Evolutionary conservation across 2,888 invertebrate genomes (phyloP).

Genomic region (Epinotia demarniana): DNA sequence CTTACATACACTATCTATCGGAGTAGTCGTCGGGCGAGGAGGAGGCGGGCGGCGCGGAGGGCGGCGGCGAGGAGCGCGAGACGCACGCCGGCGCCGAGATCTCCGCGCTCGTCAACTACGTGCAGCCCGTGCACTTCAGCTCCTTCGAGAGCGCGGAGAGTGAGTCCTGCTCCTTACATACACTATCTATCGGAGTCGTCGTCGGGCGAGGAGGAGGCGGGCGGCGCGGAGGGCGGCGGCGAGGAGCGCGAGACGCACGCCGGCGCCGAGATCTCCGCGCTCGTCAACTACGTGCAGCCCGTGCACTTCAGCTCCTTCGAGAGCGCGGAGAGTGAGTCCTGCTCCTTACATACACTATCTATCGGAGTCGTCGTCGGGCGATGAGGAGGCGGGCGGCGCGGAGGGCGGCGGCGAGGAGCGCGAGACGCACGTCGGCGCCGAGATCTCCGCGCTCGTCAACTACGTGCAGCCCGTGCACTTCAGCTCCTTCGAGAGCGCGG

Average conservation of each 20-base stretch:
- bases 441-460: slow-evolving; percentile 98
- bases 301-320: slow-evolving; percentile 98
- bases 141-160: slow-evolving; percentile 98
- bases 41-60: slow-evolving; percentile 48
- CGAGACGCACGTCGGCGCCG: slow-evolving; percentile 97
- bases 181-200: slow-evolving; percentile 90
- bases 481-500: slow-evolving; percentile 96
- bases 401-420: slow-evolving; percentile 73
- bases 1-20: too few relatives aligned
- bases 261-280: slow-evolving; percentile 96
- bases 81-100: slow-evolving; percentile 98
- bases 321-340: slow-evolving; percentile 92
- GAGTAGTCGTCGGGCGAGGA: slow-evolving; percentile 90
- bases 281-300: slow-evolving; percentile 99
- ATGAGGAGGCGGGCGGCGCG: slow-evolving; percentile 62
- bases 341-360: too few relatives aligned
- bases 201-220: slow-evolving; percentile 86
- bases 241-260: slow-evolving; percentile 94
- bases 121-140: slow-evolving; percentile 98
- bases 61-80: slow-evolving; percentile 85
- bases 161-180: too few relatives aligned
- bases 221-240: slow-evolving; percentile 50
- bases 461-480: slow-evolving; percentile 99
- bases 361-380: slow-evolving; percentile 91
- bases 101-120: slow-evolving; percentile 98